phyloP scores from a whole-genome alignment of 2,113 vertebrate genomes.

The Phrynocephalus versicolor region DNA sequence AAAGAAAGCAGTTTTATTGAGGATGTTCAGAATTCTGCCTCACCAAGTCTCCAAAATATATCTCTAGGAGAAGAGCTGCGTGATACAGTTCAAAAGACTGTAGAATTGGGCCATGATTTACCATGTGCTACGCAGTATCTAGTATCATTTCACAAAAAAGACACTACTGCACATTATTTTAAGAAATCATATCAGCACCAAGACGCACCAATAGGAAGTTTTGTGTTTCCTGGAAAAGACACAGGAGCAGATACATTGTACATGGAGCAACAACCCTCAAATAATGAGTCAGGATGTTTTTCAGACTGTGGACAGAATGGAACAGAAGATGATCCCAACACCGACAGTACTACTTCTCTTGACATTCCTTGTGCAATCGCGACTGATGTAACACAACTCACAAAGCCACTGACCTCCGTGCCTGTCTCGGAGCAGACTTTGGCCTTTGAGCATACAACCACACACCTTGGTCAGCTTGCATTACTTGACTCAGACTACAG shows the following conservation, averaged over 20 bases:
- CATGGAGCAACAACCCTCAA: background rate
- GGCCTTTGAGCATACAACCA: background rate
- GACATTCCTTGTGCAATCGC: background rate
- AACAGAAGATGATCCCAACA: slow-evolving; percentile 33
- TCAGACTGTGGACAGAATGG: slow-evolving; percentile 29
- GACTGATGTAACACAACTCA: background rate
- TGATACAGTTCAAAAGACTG: background rate
- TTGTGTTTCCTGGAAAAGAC: slow-evolving; percentile 49
- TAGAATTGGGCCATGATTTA: background rate
- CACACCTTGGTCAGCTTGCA: background rate
- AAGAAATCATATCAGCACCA: slow-evolving; percentile 51
- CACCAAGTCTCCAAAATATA: rapidly evolving
- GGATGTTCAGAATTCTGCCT: background rate
- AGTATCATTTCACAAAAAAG: slow-evolving; percentile 28
- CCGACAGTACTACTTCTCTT: background rate
- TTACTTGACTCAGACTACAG: background rate
- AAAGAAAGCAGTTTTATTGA: background rate
- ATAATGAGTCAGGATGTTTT: slow-evolving; percentile 23
- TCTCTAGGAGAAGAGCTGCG: slow-evolving; percentile 8
- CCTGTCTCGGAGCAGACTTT: background rate
- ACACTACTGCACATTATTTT: slow-evolving; percentile 42
- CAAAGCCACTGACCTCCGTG: slow-evolving; percentile 1
- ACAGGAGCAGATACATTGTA: background rate
- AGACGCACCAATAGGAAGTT: background rate
- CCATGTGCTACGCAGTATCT: slow-evolving; percentile 5